These are phyloP conservation scores for Lamproptera curius DNA, from an alignment of 2,888 invertebrate species.

Conservation along the genomic window DNA sequence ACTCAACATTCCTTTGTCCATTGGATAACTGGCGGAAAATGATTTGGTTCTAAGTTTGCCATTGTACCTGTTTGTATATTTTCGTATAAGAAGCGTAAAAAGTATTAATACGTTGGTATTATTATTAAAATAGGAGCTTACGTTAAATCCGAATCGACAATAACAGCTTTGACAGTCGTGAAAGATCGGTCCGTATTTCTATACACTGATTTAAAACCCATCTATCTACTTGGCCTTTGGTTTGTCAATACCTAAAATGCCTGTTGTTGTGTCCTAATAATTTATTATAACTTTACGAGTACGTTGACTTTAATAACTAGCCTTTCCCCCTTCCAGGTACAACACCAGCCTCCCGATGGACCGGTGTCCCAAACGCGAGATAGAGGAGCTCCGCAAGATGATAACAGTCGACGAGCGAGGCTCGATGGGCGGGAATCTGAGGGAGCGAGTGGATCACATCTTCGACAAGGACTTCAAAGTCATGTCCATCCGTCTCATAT, in stretches of 20 bases:
- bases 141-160: too few species aligned
- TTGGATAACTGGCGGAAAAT: too few species aligned
- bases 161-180: too few species aligned
- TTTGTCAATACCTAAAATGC: too few species aligned
- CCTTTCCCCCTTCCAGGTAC: conserved; percentile 59
- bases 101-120: too few species aligned
- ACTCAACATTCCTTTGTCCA: too few species aligned
- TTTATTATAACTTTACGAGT: not conserved
- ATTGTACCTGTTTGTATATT: not conserved
- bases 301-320: not conserved
- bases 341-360: conserved; percentile 87
- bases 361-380: conserved; percentile 87
- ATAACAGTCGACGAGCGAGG: conserved; percentile 82
- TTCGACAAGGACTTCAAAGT: conserved; percentile 86
- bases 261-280: not conserved
- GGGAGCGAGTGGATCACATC: conserved; percentile 79
- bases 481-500: conserved; percentile 79
- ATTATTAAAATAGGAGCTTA: too few species aligned
- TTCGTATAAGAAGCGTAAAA: too few species aligned
- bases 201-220: too few species aligned
- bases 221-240: too few species aligned
- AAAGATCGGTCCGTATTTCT: too few species aligned
- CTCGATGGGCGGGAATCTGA: conserved; percentile 49
- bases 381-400: conserved; percentile 83
- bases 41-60: too few species aligned